Percentiles rank a stretch among this genome's conserved stretches.
Evolutionary conservation across 1,140 invertebrate genomes (phyloP).

Genomic region (Maconellicoccus hirsutus): DNA sequence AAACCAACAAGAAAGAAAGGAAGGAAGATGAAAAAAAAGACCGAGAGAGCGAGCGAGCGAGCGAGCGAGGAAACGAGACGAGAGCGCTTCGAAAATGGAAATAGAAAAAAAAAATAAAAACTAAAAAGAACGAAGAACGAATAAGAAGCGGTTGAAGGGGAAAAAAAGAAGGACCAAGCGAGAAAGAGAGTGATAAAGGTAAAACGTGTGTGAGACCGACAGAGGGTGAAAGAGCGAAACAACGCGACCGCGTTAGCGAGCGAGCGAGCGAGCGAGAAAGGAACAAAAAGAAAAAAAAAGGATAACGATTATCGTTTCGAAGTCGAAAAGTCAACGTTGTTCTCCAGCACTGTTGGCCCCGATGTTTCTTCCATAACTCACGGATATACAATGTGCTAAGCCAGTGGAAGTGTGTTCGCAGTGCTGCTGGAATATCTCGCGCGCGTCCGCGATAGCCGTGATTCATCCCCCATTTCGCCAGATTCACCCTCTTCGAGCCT

Average conservation of each 20-base stretch:
- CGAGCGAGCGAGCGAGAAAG: neutral
- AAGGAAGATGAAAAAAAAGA: no score
- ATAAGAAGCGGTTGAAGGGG: no score
- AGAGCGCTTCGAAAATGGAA: no score
- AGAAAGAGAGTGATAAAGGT: no score
- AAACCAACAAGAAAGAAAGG: neutral
- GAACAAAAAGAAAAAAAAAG: neutral
- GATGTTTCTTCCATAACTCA: slow-evolving; percentile 2
- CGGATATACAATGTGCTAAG: slow-evolving; percentile 8
- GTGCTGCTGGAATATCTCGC: slow-evolving; percentile 1
- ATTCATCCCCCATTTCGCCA: slow-evolving; percentile 20
- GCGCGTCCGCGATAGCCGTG: slow-evolving; percentile 14
- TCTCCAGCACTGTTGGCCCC: neutral
- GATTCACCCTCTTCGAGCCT: neutral
- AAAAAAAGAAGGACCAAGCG: no score
- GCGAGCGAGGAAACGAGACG: no score
- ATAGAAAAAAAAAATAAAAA: no score
- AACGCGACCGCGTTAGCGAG: no score
- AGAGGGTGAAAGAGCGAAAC: no score
- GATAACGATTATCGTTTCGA: neutral
- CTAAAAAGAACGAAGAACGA: no score
- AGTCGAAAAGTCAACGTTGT: slow-evolving; percentile 7
- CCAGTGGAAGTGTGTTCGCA: neutral
- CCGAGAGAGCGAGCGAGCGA: no score
- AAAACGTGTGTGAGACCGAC: no score